Conservation (phyloP, 1,140 invertebrate species). For the Ooceraea biroi region DNA sequence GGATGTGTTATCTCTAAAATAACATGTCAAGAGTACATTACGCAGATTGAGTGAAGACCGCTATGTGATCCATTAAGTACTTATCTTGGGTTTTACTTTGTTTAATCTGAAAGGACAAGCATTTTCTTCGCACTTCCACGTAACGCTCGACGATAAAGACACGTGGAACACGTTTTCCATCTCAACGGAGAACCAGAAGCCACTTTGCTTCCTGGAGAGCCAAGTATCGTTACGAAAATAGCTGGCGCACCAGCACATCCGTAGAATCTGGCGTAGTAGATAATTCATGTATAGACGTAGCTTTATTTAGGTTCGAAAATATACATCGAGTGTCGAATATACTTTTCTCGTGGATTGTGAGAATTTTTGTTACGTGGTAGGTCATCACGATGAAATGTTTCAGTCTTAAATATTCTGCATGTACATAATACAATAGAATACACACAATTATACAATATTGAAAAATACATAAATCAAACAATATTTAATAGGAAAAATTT, state of each 20-base stretch:
- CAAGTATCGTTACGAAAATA: constrained; percentile 46
- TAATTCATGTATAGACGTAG: constrained; percentile 30
- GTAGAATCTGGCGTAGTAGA: constrained; percentile 7
- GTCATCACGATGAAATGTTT: not conserved
- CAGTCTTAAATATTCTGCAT: too few species aligned
- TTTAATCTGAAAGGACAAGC: not conserved
- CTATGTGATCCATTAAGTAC: not conserved
- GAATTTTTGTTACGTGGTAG: not conserved
- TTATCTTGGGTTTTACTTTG: constrained; percentile 1
- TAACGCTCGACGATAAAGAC: constrained; percentile 5
- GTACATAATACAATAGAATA: too few species aligned
- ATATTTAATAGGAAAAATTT: too few species aligned
- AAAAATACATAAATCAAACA: too few species aligned
- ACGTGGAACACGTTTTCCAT: constrained; percentile 23
- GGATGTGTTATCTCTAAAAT: too few species aligned
- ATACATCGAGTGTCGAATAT: not conserved
- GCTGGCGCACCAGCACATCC: not conserved
- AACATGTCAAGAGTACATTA: not conserved
- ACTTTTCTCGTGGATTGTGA: not conserved
- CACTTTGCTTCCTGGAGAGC: constrained; percentile 18
- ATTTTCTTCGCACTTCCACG: not conserved
- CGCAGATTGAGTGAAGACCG: not conserved
- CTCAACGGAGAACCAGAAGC: not conserved
- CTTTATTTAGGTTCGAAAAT: constrained; percentile 45
- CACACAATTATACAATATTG: too few species aligned